Evolutionary conservation across 2,888 invertebrate species (phyloP).

Genomic region (Ypsolopha scabrella): DNA sequence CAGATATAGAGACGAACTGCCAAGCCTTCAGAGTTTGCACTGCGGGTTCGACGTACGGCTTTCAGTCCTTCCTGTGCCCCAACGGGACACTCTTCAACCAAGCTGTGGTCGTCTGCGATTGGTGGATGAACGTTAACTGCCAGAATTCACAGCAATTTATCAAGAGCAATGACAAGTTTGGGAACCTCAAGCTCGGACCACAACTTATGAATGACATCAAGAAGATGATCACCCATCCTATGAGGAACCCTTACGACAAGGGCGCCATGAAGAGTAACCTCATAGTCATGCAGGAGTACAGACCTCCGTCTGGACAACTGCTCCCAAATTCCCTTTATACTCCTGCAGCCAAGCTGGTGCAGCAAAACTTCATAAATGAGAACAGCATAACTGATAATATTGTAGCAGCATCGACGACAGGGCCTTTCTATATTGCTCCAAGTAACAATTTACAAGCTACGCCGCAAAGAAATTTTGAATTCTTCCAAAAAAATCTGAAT

Average conservation of each 20-base stretch:
- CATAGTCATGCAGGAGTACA: constrained; percentile 57
- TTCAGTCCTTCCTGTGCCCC: constrained; percentile 75
- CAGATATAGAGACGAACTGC: constrained; percentile 74
- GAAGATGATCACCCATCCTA: constrained; percentile 67
- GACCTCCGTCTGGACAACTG: constrained; percentile 46
- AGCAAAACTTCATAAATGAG: constrained; percentile 27
- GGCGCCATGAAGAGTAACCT: constrained; percentile 38
- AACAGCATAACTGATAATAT: constrained; percentile 27
- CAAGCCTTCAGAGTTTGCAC: constrained; percentile 77
- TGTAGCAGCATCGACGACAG: constrained; percentile 45
- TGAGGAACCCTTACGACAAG: constrained; percentile 51
- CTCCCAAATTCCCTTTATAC: constrained; percentile 37
- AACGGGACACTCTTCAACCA: constrained; percentile 78
- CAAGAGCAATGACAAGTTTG: constrained; percentile 51
- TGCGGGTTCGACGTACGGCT: constrained; percentile 60
- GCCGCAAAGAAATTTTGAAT: constrained; percentile 25
- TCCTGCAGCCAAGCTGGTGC: constrained; percentile 34
- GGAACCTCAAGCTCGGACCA: constrained; percentile 57
- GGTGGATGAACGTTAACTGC: constrained; percentile 78
- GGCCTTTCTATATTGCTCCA: constrained; percentile 32
- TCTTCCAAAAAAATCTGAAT: constrained; percentile 23
- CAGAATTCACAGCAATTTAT: constrained; percentile 46
- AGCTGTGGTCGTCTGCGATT: constrained; percentile 74
- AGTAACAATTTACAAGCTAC: constrained; percentile 24
- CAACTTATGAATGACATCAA: constrained; percentile 70